Evolutionary conservation across 2,113 vertebrate species (phyloP).

Genomic region (Stictonetta naevosa): DNA sequence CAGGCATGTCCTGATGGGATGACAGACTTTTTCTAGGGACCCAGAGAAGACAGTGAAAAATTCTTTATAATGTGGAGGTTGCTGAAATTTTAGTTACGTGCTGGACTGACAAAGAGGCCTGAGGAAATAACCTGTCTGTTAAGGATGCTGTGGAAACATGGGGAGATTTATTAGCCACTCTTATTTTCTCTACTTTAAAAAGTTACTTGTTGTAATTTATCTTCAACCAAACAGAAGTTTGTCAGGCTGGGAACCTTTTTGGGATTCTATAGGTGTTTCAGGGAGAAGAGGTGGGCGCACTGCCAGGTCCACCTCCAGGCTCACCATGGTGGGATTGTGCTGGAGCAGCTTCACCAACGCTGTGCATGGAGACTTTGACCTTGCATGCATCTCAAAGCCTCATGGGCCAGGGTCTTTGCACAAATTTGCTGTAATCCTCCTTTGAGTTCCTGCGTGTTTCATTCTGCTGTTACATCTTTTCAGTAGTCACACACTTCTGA

Average conservation of each 20-base stretch:
- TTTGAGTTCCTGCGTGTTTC: background rate
- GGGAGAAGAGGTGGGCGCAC: background rate
- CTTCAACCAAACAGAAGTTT: background rate
- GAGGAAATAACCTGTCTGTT: background rate
- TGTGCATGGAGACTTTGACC: background rate
- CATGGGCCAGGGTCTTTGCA: background rate
- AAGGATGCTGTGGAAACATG: background rate
- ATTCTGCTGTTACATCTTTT: background rate
- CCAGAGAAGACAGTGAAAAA: background rate
- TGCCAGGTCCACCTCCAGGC: fast-evolving
- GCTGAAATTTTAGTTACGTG: background rate
- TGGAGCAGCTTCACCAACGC: background rate
- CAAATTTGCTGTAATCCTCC: background rate
- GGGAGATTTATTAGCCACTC: background rate
- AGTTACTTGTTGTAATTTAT: background rate
- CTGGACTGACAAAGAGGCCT: background rate
- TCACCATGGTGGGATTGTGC: background rate
- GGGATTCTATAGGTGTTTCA: background rate
- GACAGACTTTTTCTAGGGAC: background rate
- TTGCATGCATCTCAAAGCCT: background rate
- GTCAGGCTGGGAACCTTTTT: background rate
- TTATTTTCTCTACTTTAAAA: background rate
- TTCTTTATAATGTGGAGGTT: background rate
- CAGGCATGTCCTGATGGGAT: background rate
- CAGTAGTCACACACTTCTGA: background rate